phyloP scores from a whole-genome alignment of 2,113 vertebrate species.

The Oxyruncus cristatus region DNA sequence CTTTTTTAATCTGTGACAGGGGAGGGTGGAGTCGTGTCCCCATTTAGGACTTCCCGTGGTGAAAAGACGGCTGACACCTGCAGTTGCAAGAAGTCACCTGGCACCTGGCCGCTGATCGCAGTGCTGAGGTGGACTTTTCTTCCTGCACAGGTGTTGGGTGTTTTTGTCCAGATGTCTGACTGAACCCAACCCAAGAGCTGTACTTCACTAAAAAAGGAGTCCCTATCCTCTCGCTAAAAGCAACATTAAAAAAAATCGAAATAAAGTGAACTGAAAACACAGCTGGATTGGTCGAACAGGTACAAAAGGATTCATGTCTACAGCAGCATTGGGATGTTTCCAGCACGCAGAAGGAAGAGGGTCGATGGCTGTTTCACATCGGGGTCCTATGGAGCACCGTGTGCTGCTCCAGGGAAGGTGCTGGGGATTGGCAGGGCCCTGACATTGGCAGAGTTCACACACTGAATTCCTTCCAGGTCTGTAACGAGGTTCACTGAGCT shows the following conservation, averaged over 20 bases:
- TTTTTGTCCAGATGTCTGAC: background rate
- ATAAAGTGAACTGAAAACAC: slow-evolving; percentile 15
- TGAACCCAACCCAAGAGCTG: background rate
- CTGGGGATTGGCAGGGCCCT: background rate
- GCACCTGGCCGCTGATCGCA: background rate
- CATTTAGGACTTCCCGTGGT: background rate
- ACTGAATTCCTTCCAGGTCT: background rate
- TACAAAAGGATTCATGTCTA: background rate
- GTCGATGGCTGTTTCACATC: background rate
- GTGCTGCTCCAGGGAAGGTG: slow-evolving; percentile 3
- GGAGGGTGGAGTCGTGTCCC: background rate
- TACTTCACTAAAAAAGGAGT: background rate
- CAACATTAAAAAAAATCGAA: background rate
- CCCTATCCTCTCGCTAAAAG: background rate
- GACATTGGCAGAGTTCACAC: background rate
- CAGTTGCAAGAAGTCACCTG: background rate
- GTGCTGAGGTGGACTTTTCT: background rate
- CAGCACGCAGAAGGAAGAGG: background rate
- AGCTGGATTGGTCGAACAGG: background rate
- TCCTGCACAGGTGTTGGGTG: background rate
- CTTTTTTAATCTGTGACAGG: background rate
- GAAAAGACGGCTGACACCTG: background rate
- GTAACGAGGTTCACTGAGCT: background rate
- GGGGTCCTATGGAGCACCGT: background rate
- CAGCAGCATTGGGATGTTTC: slow-evolving; percentile 34